phyloP scores from a whole-genome alignment of 37 sponge, comb jelly and placozoan species.

The Tethya wilhelma region DNA sequence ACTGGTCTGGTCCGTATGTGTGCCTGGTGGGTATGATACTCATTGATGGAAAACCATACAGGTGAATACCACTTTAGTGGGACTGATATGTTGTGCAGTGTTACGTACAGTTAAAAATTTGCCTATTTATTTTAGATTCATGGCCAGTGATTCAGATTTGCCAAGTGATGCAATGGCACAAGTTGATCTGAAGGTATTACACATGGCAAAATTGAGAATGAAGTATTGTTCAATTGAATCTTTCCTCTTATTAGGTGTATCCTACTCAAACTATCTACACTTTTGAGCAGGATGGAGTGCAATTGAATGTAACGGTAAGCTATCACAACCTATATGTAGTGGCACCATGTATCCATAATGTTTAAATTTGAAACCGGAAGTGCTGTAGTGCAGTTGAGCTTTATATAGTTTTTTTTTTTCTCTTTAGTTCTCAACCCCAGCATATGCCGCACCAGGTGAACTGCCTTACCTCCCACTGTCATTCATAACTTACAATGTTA shows the following conservation, averaged over 20 bases:
- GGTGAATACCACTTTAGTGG: slow-evolving; percentile 12
- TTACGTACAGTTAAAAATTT: neutral
- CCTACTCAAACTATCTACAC: slow-evolving; percentile 75
- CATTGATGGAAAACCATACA: slow-evolving; percentile 58
- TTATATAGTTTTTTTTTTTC: neutral
- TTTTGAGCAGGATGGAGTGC: slow-evolving; percentile 59
- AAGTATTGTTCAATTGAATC: neutral
- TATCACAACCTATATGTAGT: neutral
- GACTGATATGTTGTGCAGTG: neutral
- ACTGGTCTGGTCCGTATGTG: slow-evolving; percentile 65
- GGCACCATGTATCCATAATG: no score
- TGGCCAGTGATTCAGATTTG: neutral
- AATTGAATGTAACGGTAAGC: slow-evolving; percentile 55
- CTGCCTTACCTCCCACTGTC: slow-evolving; percentile 50
- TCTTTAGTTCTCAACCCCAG: slow-evolving; percentile 61
- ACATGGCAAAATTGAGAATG: neutral
- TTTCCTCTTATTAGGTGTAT: slow-evolving; percentile 34
- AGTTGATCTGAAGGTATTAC: neutral
- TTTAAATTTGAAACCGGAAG: no score
- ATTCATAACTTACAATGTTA: slow-evolving; percentile 46
- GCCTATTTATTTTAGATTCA: neutral
- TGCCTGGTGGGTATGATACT: slow-evolving; percentile 58
- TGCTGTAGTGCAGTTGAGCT: no score
- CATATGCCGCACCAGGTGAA: slow-evolving; percentile 1
- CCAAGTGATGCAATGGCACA: neutral